These are phyloP conservation scores for Todiramphus chloris DNA, from an alignment of 2,113 vertebrate genomes.

Conservation along the genomic window DNA sequence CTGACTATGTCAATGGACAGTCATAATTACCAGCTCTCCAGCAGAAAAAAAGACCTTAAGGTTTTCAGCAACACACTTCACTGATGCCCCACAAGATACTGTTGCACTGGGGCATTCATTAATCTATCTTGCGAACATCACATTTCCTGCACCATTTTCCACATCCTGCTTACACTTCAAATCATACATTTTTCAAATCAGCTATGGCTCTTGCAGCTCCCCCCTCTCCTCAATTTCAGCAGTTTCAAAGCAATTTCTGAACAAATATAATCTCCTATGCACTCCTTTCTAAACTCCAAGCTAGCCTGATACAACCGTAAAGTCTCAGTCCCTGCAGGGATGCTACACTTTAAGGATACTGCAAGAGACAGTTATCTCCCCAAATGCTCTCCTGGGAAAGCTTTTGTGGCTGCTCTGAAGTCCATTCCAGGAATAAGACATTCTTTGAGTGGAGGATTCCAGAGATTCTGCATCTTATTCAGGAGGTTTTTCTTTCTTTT, in stretches of 20 bases:
- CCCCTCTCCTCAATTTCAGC: background rate
- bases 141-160: conserved; percentile 10
- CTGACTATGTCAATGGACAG: background rate
- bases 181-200: background rate
- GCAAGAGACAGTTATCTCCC: background rate
- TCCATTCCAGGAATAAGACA: background rate
- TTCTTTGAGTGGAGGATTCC: background rate
- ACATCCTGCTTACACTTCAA: conserved; percentile 12
- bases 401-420: background rate
- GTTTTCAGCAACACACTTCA: background rate
- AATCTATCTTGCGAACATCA: background rate
- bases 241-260: background rate
- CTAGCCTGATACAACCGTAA: background rate
- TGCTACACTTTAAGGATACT: background rate
- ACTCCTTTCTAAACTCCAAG: background rate
- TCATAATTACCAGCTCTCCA: background rate
- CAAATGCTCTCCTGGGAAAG: background rate
- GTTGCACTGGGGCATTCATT: background rate
- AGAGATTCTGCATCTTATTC: background rate
- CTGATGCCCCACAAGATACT: background rate
- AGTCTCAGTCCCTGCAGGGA: background rate
- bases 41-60: background rate
- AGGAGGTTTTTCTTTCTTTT: background rate
- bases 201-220: background rate
- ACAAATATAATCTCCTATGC: background rate